Evolutionary conservation across 2,113 vertebrate species (phyloP), one percentile per base, ranked within the genome.

Genomic region (Phrynocephalus versicolor): DNA sequence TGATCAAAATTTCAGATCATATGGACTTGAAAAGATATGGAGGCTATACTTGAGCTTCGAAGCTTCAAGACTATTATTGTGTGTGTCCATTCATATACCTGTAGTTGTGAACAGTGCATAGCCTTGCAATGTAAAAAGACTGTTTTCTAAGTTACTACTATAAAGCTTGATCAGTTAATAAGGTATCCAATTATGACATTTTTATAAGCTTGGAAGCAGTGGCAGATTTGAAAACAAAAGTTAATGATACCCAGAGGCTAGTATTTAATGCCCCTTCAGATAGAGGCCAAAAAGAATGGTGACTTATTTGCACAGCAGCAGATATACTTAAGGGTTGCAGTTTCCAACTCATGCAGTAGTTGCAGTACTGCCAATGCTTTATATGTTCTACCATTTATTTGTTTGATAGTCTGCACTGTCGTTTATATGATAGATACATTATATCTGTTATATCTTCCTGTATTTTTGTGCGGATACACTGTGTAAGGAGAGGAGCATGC

Each of bases 191-290:
- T 79, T 87, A 71, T 55, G 55, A 70, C 12, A 7, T 51, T 51
- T 37, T 87, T 77, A 55, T 45, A 82, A 83, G 37, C 21, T 23
- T 72, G 55, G 21, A 79, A 62, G 65, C 37, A 33, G n/a, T 71
- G 51, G 19, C 67, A 23, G 15, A 23, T n/a, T n/a, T 64, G 74
- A 64, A 83, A 78, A 78, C 25, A 83, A 87, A 79, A 69, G 45
- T 80, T 74, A 84, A 67, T 75, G 45, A 41, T 84, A 35, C 16
- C 77, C 16, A 41, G 35, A 75, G 71, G 51, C 62, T 23, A 45
- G 9, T 76, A 71, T 62, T 16, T 35, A 45, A 60, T 58, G 65
- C 62, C 41, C 27, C 15, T 60, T 80, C 62, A 19, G 71, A 51
- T 79, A 30, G 14, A 73, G 70, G 57, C 77, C 57, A 64, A 69